Percentiles rank a stretch among this genome's conserved stretches.
These are phyloP conservation scores for Rugalucina vietnamica DNA, from an alignment of 2,888 invertebrate genomes.

Conservation along the genomic window DNA sequence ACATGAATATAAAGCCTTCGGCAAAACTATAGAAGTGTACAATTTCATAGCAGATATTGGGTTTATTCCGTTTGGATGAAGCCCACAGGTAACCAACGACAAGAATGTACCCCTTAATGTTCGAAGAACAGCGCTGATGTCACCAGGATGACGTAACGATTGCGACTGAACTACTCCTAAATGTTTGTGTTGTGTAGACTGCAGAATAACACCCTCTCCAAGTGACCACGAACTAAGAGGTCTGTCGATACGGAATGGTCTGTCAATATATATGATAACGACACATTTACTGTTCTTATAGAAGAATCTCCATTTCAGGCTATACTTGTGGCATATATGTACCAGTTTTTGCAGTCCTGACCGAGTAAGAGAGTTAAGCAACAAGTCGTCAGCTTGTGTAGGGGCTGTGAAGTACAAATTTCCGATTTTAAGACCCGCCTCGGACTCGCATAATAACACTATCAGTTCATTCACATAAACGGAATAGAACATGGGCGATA, in stretches of 20 bases:
- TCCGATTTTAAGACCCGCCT: neutral
- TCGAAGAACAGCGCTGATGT: neutral
- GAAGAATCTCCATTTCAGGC: neutral
- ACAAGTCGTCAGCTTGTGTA: neutral
- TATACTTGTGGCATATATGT: neutral
- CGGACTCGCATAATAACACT: neutral
- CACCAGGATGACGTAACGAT: neutral
- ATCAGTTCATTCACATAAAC: neutral
- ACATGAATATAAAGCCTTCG: neutral
- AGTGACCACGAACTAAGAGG: neutral
- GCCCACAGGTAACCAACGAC: neutral
- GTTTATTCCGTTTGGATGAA: neutral
- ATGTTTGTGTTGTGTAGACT: neutral
- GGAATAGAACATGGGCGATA: neutral
- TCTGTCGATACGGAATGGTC: neutral
- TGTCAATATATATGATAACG: neutral
- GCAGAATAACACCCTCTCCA: neutral
- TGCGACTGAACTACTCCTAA: neutral
- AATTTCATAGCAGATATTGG: neutral
- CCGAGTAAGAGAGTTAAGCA: neutral
- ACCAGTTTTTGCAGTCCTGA: neutral
- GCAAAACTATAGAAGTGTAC: neutral
- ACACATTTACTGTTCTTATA: neutral
- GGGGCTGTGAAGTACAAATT: neutral
- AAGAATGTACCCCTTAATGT: neutral